A percentile compares a stretch with the other conserved stretches of the same genome.
Conservation (phyloP, 2,797 vertebrate genomes). For the Notoglanidium macrostoma region DNA sequence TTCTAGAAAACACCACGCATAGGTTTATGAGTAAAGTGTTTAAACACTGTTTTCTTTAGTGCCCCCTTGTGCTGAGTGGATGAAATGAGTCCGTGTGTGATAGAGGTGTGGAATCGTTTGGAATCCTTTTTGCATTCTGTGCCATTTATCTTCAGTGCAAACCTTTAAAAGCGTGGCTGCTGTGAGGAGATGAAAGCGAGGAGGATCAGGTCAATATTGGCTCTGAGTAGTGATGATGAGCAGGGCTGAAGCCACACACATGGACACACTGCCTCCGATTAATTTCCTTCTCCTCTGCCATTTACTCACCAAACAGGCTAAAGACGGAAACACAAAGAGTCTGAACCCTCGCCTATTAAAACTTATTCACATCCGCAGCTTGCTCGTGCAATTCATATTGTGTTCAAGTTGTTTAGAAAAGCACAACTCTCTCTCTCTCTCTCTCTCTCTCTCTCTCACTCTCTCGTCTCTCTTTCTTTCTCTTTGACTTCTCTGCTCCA, state of each 20-base stretch:
- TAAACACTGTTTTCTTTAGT: conserved; percentile 41
- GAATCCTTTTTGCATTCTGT: conserved; percentile 31
- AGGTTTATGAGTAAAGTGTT: neutral
- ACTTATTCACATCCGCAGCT: neutral
- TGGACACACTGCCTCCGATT: conserved; percentile 49
- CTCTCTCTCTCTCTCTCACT: neutral
- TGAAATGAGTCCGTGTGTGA: neutral
- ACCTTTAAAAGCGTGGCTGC: neutral
- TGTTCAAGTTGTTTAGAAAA: conserved; percentile 10
- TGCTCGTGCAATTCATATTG: conserved; percentile 16
- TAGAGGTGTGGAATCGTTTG: neutral
- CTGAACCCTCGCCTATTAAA: conserved; percentile 9
- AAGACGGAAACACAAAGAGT: conserved; percentile 67
- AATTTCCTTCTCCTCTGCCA: conserved; percentile 60
- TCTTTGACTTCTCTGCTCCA: conserved; percentile 20
- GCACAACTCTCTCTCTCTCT: neutral
- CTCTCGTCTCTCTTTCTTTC: conserved; percentile 46
- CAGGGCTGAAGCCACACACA: conserved; percentile 28
- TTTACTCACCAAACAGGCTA: conserved; percentile 82
- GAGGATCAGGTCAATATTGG: conserved; percentile 78
- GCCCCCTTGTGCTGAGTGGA: conserved; percentile 68
- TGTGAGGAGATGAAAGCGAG: conserved; percentile 18
- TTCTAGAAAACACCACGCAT: neutral
- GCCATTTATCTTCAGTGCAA: conserved; percentile 7
- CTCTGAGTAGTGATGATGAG: conserved; percentile 69